These are phyloP conservation scores for Scopus umbretta DNA, from an alignment of 2,113 vertebrate species.

Conservation along the genomic window DNA sequence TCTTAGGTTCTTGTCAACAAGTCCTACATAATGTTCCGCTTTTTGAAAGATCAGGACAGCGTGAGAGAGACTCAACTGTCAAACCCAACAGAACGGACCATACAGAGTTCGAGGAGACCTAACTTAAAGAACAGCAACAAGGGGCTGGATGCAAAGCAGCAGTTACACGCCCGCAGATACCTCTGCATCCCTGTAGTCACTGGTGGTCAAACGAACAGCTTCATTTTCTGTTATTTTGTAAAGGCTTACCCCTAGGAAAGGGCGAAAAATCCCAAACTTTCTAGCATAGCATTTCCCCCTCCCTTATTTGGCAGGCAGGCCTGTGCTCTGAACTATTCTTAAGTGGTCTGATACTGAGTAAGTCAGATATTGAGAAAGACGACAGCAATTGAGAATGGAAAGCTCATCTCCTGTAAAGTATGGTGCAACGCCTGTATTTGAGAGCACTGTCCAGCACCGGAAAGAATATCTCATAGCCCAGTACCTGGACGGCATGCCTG, in stretches of 20 bases:
- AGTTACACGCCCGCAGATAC: not conserved
- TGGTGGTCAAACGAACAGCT: not conserved
- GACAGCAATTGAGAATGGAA: not conserved
- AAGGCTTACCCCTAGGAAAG: not conserved
- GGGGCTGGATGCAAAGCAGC: not conserved
- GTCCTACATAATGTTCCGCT: not conserved
- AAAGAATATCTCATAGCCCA: not conserved
- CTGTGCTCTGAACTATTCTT: not conserved
- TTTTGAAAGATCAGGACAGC: not conserved
- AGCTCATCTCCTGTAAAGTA: not conserved
- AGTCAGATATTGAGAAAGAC: not conserved
- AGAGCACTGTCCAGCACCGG: not conserved
- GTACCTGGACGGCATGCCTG: slow-evolving; percentile 89
- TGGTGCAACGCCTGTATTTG: not conserved
- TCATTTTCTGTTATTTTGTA: not conserved
- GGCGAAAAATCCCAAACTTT: not conserved
- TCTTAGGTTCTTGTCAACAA: not conserved
- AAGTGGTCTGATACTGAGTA: not conserved
- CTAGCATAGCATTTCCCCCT: not conserved
- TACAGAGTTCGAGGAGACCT: not conserved
- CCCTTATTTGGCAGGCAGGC: not conserved
- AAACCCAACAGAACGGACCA: not conserved
- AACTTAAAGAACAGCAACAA: not conserved
- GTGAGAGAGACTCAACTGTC: not conserved
- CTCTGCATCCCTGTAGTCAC: not conserved